Evolutionary conservation across 2,888 invertebrate species (phyloP), one percentile per base, ranked within the genome.

Genomic region (Ophion ellenae): DNA sequence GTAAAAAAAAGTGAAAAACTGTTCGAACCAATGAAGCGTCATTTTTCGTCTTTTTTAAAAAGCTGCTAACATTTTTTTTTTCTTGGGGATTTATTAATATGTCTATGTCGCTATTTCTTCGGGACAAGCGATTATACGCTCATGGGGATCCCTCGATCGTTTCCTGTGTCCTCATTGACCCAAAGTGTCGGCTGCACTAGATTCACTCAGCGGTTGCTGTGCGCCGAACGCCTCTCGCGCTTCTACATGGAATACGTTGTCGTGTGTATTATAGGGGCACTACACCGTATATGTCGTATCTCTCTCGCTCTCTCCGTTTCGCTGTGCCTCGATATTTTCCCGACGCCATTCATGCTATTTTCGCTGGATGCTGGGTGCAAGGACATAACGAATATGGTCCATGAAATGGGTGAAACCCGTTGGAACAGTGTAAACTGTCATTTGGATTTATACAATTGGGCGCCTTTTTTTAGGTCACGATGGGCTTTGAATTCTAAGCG

Each of bases 161-260:
- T 87, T 88, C 87, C 87, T 88, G 87, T 87, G 87, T 84, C 85
- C 86, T 83, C 87, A 87, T 88, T 87, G 81, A 84, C 85, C 83
- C 77, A 82, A 85, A 86, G 86, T 82, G 87, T 81, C 85, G 84
- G 83, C 77, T 87, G 88, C 86, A 83, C 87, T 87, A 86, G 87
- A 86, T 87, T 86, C 81, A 78, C 81, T 67, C 83, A 53, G 53
- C 75, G 77, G 74, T 79, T 79, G 78, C 75, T 53, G 83, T 77
- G 81, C 78, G 76, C 74, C 70, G 66, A 63, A 67, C 80, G 71
- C 74, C 80, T 75, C 78, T 61, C 76, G 67, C 32, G 53, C 9
- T 14, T 69, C 66, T 47, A 75, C 14, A 32, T 10, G 6, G 40
- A 64, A 28, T 81, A 61, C 61, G 67, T 63, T 63, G 61, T 67